Evolutionary conservation across 2,113 vertebrate genomes (phyloP).

Genomic region (Stomatorhinus ivindoensis): DNA sequence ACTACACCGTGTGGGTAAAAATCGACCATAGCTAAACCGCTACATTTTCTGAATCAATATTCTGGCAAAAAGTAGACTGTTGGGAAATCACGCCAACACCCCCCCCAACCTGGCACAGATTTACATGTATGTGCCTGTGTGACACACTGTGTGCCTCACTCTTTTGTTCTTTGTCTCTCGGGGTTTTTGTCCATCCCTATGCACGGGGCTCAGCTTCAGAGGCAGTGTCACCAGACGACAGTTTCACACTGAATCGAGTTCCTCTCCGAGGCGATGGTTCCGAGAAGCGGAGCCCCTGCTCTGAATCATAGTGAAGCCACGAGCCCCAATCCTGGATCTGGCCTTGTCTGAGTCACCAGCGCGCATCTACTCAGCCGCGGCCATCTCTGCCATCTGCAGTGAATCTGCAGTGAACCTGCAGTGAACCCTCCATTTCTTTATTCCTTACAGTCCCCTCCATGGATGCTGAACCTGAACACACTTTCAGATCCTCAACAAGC

Average conservation of each 20-base stretch:
- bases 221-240: conserved; percentile 20
- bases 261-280: conserved; percentile 61
- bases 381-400: neutral
- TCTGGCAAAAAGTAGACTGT: neutral
- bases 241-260: conserved; percentile 71
- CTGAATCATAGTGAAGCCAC: conserved; percentile 67
- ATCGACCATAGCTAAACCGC: neutral
- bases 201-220: conserved; percentile 16
- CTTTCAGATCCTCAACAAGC: neutral
- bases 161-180: neutral
- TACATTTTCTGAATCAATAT: neutral
- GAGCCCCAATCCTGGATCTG: conserved; percentile 45
- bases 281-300: conserved; percentile 54
- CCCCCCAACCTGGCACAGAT: neutral
- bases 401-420: too few relatives aligned
- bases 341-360: conserved; percentile 53
- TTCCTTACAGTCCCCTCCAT: neutral
- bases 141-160: neutral
- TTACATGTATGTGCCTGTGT: neutral
- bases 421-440: neutral
- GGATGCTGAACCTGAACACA: neutral
- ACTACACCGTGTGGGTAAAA: neutral
- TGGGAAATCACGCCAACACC: neutral
- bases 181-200: neutral
- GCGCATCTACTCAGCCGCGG: conserved; percentile 24